Evolutionary conservation across 2,888 invertebrate genomes (phyloP), one percentile per base, ranked within the genome.

Genomic region (Campoletis raptor): DNA sequence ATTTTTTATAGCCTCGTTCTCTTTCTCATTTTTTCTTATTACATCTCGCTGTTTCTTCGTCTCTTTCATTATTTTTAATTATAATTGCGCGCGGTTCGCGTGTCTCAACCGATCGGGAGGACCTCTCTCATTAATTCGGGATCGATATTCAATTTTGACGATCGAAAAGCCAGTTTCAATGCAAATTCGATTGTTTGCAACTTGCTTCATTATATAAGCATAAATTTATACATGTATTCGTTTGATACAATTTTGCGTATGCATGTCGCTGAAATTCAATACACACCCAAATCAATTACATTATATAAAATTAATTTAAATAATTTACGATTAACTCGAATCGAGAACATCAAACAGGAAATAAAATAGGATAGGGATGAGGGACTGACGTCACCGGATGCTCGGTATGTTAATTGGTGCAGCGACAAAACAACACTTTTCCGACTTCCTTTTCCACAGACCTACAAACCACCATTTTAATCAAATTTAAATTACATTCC

Each of bases 371-470:
- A 12, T 4, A 61, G 12, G 40, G 73, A 8, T n/a, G 40, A 12
- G 12, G 12, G 30, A 6, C 21, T 61, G 70, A 72, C 80, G 70
- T 15, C 66, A 61, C 76, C 82, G 82, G 69, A 69, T 82, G 61
- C 82, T 64, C 72, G 77, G 83, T 72, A 77, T 77, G 83, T 77
- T 83, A 83, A 83, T 83, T 83, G 40, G 69, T 70, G 45, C 77
- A 52, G 18, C 54, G 69, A 42, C 72, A 21, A 73, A 67, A 45
- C 5, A 73, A 78, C 83, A 74, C 83, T 67, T 83, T 74, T 83
- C 36, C 73, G 79, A 83, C 73, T 83, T 83, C 83, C 73, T 37
- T 61, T 15, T 42, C 37, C 57, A 36, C 24, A 66, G 18, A 48
- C 69, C 57, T 57, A 24, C 21, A 8, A 21, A 57, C 7, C 24